phyloP scores from a whole-genome alignment of 37 sponge, comb jelly and placozoan genomes.

The Corticium candelabrum region DNA sequence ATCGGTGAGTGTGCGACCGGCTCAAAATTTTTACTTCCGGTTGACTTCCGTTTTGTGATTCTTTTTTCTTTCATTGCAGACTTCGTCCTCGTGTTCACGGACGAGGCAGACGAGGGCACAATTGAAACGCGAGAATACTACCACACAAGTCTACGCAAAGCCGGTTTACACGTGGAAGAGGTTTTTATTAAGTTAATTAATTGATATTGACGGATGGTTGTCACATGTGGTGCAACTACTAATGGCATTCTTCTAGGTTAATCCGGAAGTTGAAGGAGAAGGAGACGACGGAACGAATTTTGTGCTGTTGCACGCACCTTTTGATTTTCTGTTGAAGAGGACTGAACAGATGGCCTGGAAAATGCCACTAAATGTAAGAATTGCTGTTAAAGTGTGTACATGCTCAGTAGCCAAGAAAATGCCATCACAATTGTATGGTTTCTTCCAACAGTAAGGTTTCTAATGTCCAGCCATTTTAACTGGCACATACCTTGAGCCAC shows the following conservation, averaged over 20 bases:
- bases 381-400: too few relatives aligned
- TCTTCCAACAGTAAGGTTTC: too few relatives aligned
- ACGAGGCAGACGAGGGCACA: neutral
- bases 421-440: too few relatives aligned
- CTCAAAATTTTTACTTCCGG: neutral
- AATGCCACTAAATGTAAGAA: constrained; percentile 6
- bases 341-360: neutral
- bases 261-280: neutral
- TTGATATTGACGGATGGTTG: too few relatives aligned
- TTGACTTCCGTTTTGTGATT: neutral
- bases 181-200: too few relatives aligned
- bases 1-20: neutral
- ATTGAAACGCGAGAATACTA: neutral
- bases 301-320: neutral
- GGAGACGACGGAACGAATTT: too few relatives aligned
- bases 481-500: too few relatives aligned
- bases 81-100: neutral
- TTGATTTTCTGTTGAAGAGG: neutral
- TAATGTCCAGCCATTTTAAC: too few relatives aligned
- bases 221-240: too few relatives aligned
- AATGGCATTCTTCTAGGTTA: too few relatives aligned
- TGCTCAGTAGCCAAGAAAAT: too few relatives aligned
- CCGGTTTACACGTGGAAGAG: neutral
- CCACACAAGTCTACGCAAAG: neutral
- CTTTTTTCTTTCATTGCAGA: neutral